Percentiles rank a stretch among this genome's conserved stretches.
These are phyloP conservation scores for Dendrophyllia cribrosa DNA, from an alignment of 64 coral and sea anemone species.

Conservation along the genomic window DNA sequence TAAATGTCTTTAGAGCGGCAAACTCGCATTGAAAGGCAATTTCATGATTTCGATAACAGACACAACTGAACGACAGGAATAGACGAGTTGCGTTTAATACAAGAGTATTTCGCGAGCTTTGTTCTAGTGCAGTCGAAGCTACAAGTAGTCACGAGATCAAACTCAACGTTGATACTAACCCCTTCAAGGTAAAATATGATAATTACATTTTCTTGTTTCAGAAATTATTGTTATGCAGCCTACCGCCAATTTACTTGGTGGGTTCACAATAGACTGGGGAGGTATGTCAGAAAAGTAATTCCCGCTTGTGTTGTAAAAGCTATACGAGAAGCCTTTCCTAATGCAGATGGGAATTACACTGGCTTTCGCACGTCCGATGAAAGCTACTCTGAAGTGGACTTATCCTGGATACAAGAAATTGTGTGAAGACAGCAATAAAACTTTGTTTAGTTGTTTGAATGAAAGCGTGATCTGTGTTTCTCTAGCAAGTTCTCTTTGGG, in stretches of 20 bases:
- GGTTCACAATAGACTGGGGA: neutral
- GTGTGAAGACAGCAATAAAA: neutral
- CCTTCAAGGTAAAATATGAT: no score
- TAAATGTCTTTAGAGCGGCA: no score
- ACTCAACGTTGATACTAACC: no score
- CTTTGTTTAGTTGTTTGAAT: neutral
- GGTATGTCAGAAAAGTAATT: neutral
- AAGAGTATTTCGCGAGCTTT: no score
- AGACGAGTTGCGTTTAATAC: no score
- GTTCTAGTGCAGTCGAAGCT: no score
- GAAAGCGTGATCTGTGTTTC: neutral
- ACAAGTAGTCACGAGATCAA: no score
- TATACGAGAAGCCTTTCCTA: neutral
- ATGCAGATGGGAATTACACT: neutral
- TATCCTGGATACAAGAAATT: neutral
- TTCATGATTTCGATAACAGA: no score
- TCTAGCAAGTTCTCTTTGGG: neutral
- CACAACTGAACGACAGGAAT: no score
- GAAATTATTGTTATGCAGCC: no score
- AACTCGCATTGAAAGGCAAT: no score
- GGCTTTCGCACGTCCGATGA: slow-evolving; percentile 2
- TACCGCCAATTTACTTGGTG: neutral
- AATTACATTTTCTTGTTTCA: no score
- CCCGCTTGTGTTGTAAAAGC: neutral
- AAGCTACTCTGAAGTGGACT: neutral